These are phyloP conservation scores for Adineta ricciae DNA, from an alignment of 2,888 invertebrate genomes.

Conservation along the genomic window DNA sequence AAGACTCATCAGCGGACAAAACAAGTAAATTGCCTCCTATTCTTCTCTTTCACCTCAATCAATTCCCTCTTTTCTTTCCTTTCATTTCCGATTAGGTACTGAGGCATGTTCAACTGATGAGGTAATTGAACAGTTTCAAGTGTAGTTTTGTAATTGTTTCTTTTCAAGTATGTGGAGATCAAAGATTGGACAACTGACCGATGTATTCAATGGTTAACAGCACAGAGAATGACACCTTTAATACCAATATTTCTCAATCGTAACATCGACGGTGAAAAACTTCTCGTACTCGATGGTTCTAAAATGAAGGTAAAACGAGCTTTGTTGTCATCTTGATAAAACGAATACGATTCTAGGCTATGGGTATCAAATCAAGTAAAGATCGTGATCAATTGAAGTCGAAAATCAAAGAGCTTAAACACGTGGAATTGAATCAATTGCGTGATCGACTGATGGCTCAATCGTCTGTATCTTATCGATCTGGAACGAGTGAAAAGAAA, in stretches of 20 bases:
- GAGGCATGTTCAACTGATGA: not conserved
- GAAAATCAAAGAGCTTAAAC: not conserved
- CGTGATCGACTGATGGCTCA: not conserved
- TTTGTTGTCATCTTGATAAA: not conserved
- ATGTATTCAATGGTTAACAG: slow-evolving; percentile 14
- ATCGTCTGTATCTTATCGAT: not conserved
- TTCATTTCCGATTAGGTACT: no score
- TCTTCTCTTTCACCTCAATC: no score
- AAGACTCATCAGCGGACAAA: not conserved
- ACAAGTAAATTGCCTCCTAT: not conserved
- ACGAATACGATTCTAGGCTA: not conserved
- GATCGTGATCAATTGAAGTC: slow-evolving; percentile 17
- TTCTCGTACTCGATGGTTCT: not conserved
- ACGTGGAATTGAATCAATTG: not conserved
- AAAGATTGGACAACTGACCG: slow-evolving; percentile 2
- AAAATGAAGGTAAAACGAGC: not conserved
- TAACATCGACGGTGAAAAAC: not conserved
- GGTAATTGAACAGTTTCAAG: not conserved
- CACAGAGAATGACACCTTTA: not conserved
- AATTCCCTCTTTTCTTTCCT: no score
- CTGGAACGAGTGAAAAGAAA: not conserved
- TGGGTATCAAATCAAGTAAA: slow-evolving; percentile 13
- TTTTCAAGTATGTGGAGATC: not conserved
- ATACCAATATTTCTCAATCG: slow-evolving; percentile 14
- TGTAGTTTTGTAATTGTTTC: not conserved